These are phyloP conservation scores for Diorhabda sublineata DNA, from an alignment of 1,140 invertebrate species.

Conservation along the genomic window DNA sequence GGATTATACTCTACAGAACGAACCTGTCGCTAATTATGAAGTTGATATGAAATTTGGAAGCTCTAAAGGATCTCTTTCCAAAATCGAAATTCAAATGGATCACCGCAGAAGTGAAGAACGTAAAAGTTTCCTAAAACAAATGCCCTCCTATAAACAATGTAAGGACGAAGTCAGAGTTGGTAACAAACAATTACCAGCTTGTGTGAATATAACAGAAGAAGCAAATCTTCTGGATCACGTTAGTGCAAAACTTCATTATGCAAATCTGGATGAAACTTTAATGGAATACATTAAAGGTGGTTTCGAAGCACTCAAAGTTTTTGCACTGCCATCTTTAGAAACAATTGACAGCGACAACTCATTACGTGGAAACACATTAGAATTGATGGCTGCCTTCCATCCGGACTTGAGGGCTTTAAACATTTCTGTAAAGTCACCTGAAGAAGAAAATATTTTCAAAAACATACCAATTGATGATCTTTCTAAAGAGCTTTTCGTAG, in stretches of 20 bases:
- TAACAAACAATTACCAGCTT: slow-evolving; percentile 53
- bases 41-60: slow-evolving; percentile 51
- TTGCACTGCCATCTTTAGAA: slow-evolving; percentile 23
- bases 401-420: slow-evolving; percentile 47
- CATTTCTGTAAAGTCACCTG: slow-evolving; percentile 46
- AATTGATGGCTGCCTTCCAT: slow-evolving; percentile 46
- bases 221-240: slow-evolving; percentile 51
- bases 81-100: slow-evolving; percentile 48
- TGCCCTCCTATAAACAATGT: slow-evolving; percentile 48
- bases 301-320: slow-evolving; percentile 17
- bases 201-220: slow-evolving; percentile 51
- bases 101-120: slow-evolving; percentile 51
- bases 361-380: slow-evolving; percentile 47
- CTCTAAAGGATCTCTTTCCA: slow-evolving; percentile 32
- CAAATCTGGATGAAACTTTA: slow-evolving; percentile 37
- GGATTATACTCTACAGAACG: slow-evolving; percentile 50
- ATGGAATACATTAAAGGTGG: slow-evolving; percentile 8
- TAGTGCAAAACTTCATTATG: slow-evolving; percentile 47
- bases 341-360: not conserved
- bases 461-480: slow-evolving; percentile 45
- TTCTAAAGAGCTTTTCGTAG: slow-evolving; percentile 43
- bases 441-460: slow-evolving; percentile 44
- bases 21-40: slow-evolving; percentile 49
- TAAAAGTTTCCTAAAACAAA: slow-evolving; percentile 47
- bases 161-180: slow-evolving; percentile 50